These are phyloP conservation scores for Drosophila tanythrix DNA, from an alignment of 2,888 invertebrate genomes.

Conservation along the genomic window DNA sequence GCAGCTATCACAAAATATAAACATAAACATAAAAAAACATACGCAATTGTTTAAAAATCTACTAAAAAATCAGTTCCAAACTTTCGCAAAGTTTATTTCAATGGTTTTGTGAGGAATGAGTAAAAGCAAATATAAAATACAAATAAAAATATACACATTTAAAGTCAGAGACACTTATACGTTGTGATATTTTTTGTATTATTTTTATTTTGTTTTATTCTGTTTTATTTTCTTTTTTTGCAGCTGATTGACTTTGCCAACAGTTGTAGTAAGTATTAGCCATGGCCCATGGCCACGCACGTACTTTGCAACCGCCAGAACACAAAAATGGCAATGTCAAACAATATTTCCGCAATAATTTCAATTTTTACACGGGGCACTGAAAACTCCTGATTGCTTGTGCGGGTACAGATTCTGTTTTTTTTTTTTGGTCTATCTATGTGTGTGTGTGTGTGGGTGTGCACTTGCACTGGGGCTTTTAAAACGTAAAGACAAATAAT, in stretches of 20 bases:
- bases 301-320: constrained; percentile 25
- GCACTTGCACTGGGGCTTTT: constrained; percentile 51
- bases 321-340: constrained; percentile 48
- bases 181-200: constrained; percentile 6
- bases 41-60: background rate
- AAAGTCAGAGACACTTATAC: constrained; percentile 25
- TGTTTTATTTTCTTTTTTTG: constrained; percentile 9
- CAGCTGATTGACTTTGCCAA: constrained; percentile 42
- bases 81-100: background rate
- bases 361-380: constrained; percentile 52
- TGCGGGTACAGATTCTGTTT: constrained; percentile 2
- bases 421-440: background rate
- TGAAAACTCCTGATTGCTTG: constrained; percentile 29
- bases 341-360: constrained; percentile 65
- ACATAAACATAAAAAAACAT: background rate
- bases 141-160: constrained; percentile 10
- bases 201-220: constrained; percentile 10
- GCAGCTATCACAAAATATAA: background rate
- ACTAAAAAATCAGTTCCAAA: background rate
- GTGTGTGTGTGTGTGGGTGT: constrained; percentile 6
- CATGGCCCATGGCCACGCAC: constrained; percentile 31
- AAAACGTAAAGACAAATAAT: constrained; percentile 74
- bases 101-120: background rate
- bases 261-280: constrained; percentile 25
- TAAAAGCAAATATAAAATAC: background rate